phyloP scores from a whole-genome alignment of 2,113 vertebrate species.

The Semicossyphus pulcher region DNA sequence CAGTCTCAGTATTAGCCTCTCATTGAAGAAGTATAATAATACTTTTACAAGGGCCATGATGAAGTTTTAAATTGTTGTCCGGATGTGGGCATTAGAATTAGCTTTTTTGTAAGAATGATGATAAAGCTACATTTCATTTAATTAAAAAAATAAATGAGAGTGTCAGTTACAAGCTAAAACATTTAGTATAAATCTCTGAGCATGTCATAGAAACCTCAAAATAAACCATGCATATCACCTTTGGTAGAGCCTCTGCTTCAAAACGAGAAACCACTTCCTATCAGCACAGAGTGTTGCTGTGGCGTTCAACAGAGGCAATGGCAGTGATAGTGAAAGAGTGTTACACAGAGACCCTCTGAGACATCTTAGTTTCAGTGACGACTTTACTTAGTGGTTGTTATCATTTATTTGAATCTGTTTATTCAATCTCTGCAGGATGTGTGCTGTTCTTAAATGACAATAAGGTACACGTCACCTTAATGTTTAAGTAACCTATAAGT shows the following conservation, averaged over 20 bases:
- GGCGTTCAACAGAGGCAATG: conserved; percentile 74
- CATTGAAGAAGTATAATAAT: too few relatives aligned
- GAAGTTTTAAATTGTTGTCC: background rate
- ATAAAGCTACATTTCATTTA: background rate
- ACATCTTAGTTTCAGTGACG: conserved; percentile 22
- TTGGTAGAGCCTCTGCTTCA: conserved; percentile 67
- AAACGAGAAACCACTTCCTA: conserved; percentile 88
- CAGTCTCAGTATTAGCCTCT: too few relatives aligned
- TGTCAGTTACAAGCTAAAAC: background rate
- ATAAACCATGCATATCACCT: conserved; percentile 76
- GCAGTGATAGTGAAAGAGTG: conserved; percentile 56
- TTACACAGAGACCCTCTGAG: conserved; percentile 13
- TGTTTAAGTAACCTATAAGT: background rate
- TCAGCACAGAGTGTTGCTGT: conserved; percentile 79
- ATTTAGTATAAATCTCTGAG: conserved; percentile 66
- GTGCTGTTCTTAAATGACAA: background rate
- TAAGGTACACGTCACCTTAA: background rate
- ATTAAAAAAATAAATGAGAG: background rate
- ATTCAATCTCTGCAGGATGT: conserved; percentile 18
- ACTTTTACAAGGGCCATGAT: background rate
- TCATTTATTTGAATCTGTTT: background rate
- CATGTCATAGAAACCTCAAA: conserved; percentile 62
- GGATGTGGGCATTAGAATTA: background rate
- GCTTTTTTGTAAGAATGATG: background rate
- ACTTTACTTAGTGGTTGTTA: background rate